Conservation (phyloP, 2,888 invertebrate genomes). For the Schrankia costaestrigalis region DNA sequence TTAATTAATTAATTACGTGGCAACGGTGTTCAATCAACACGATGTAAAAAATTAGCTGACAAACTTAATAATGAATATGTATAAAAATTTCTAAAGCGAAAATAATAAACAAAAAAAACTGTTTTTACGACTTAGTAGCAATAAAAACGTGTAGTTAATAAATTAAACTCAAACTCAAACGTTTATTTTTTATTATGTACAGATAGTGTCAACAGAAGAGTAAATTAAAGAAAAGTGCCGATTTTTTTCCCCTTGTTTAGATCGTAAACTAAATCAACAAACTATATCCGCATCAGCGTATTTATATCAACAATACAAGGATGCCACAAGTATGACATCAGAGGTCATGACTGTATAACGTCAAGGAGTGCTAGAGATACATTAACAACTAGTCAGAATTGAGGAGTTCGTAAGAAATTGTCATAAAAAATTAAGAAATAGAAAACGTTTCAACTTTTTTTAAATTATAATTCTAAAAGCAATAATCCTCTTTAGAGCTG, state of each 20-base stretch:
- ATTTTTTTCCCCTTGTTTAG: conserved; percentile 41
- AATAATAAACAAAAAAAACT: conserved; percentile 41
- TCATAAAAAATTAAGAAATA: too few species aligned
- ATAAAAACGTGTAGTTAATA: conserved; percentile 52
- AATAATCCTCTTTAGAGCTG: too few species aligned
- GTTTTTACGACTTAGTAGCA: conserved; percentile 46
- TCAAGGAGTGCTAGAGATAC: conserved; percentile 8
- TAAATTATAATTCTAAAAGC: too few species aligned
- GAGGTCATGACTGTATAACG: conserved; percentile 12
- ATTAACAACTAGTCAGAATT: too few species aligned
- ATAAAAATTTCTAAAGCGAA: conserved; percentile 43
- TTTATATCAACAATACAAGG: conserved; percentile 24
- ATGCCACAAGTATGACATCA: conserved; percentile 35
- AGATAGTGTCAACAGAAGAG: too few species aligned
- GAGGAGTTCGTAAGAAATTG: too few species aligned
- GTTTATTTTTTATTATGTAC: too few species aligned
- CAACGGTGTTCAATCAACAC: conserved; percentile 66
- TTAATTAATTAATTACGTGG: conserved; percentile 73
- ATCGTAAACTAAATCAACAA: conserved; percentile 39
- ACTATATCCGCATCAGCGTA: conserved; percentile 31
- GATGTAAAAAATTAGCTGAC: conserved; percentile 66
- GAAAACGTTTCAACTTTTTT: too few species aligned
- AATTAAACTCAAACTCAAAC: too few species aligned
- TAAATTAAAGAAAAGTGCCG: conserved; percentile 45
- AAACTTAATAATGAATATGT: conserved; percentile 60